These are phyloP conservation scores for Martes martes DNA, from an alignment of 2,113 vertebrate species.

Conservation along the genomic window DNA sequence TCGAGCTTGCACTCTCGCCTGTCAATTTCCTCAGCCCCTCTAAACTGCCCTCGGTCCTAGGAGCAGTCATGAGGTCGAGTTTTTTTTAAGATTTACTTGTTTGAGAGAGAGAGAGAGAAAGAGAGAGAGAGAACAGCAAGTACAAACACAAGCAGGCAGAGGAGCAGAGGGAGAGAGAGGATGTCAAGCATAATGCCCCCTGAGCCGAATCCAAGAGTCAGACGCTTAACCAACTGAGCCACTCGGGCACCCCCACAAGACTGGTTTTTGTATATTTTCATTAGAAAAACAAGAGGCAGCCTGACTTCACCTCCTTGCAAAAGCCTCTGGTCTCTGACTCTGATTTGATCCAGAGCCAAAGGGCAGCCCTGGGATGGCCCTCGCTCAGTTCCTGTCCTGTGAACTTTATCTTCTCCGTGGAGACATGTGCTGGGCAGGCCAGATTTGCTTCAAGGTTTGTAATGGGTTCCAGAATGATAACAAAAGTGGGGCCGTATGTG, in stretches of 20 bases:
- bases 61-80: neutral
- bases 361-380: neutral
- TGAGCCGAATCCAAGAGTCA: neutral
- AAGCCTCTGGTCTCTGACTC: neutral
- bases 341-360: neutral
- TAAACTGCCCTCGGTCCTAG: neutral
- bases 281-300: neutral
- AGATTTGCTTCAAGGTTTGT: neutral
- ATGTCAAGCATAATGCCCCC: neutral
- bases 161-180: neutral
- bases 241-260: neutral
- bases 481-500: neutral
- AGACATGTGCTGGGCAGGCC: neutral
- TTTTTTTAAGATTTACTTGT: neutral
- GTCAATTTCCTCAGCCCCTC: neutral
- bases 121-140: too few species aligned
- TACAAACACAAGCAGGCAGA: too few species aligned
- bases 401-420: accelerated
- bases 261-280: neutral
- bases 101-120: neutral
- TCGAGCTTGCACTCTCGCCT: neutral
- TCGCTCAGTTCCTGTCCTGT: neutral
- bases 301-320: neutral
- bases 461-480: neutral
- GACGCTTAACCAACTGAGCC: neutral